phyloP scores from a whole-genome alignment of 2,113 vertebrate species.

The Triplophysa tibetana region DNA sequence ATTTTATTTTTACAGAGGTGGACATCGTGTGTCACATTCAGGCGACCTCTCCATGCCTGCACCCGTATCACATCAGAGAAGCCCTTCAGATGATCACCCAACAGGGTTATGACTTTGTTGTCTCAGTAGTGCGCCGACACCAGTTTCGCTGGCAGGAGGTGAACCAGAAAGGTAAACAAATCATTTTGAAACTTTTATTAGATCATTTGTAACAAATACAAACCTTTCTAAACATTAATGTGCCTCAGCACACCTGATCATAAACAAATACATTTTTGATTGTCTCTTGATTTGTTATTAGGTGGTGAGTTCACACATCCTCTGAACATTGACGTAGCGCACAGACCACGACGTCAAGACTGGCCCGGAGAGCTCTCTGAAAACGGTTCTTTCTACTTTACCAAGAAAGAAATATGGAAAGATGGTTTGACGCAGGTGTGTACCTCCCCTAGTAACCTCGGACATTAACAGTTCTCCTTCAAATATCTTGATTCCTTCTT shows the following conservation, averaged over 20 bases:
- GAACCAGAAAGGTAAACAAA: slow-evolving; percentile 78
- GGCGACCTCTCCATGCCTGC: slow-evolving; percentile 92
- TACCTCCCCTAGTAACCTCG: background rate
- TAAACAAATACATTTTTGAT: too few species aligned
- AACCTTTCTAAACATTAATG: too few species aligned
- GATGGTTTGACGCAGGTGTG: slow-evolving; percentile 80
- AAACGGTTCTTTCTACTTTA: slow-evolving; percentile 93
- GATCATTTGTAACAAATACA: too few species aligned
- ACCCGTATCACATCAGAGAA: slow-evolving; percentile 83
- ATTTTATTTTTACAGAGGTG: slow-evolving; percentile 72
- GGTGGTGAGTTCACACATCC: slow-evolving; percentile 69
- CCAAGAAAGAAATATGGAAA: slow-evolving; percentile 73
- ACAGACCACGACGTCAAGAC: slow-evolving; percentile 87
- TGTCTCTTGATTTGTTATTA: slow-evolving; percentile 21
- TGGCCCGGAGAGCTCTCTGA: slow-evolving; percentile 94
- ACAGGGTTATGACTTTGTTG: slow-evolving; percentile 83
- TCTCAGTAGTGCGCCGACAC: slow-evolving; percentile 88
- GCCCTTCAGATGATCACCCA: slow-evolving; percentile 78
- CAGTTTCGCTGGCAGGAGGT: slow-evolving; percentile 94
- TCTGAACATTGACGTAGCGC: slow-evolving; percentile 80
- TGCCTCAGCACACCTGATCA: background rate
- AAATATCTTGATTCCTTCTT: background rate
- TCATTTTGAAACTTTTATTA: too few species aligned
- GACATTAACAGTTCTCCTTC: background rate
- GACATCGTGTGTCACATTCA: slow-evolving; percentile 91